Evolutionary conservation across 2,888 invertebrate species (phyloP).

Genomic region (Pseudococcus longispinus): DNA sequence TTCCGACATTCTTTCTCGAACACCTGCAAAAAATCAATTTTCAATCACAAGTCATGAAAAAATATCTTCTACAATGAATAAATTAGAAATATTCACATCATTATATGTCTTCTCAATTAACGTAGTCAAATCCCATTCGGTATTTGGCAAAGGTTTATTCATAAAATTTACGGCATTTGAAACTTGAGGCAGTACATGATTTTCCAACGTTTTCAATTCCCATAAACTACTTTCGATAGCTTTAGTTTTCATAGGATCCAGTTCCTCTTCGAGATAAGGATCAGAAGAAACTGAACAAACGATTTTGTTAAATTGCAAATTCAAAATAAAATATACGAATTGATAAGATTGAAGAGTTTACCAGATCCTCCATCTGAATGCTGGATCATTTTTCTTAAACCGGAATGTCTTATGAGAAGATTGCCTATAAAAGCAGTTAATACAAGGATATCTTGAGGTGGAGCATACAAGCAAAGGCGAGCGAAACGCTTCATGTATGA

Average conservation of each 20-base stretch:
- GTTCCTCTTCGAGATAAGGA: conserved; percentile 85
- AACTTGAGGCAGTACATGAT: conserved; percentile 76
- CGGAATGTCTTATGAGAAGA: conserved; percentile 81
- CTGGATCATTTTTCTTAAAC: conserved; percentile 72
- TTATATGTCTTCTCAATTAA: conserved; percentile 72
- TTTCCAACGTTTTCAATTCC: conserved; percentile 84
- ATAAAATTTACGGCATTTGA: conserved; percentile 77
- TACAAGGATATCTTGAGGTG: conserved; percentile 78
- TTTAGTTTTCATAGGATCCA: conserved; percentile 77
- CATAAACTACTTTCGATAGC: conserved; percentile 91
- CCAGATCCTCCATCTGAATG: conserved; percentile 49
- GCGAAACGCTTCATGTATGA: conserved; percentile 91
- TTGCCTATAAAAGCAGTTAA: conserved; percentile 85
- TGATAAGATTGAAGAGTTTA: background rate
- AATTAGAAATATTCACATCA: conserved; percentile 64
- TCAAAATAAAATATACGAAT: background rate
- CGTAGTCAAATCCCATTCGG: conserved; percentile 74
- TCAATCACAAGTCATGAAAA: conserved; percentile 38
- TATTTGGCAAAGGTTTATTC: conserved; percentile 70
- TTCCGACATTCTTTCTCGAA: conserved; percentile 81
- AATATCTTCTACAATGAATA: conserved; percentile 23
- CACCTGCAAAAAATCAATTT: conserved; percentile 65
- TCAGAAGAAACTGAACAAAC: conserved; percentile 66
- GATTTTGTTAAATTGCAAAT: background rate
- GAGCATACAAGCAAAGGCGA: conserved; percentile 82